These are phyloP conservation scores for Acronicta alni DNA, from an alignment of 2,888 invertebrate species.

Conservation along the genomic window DNA sequence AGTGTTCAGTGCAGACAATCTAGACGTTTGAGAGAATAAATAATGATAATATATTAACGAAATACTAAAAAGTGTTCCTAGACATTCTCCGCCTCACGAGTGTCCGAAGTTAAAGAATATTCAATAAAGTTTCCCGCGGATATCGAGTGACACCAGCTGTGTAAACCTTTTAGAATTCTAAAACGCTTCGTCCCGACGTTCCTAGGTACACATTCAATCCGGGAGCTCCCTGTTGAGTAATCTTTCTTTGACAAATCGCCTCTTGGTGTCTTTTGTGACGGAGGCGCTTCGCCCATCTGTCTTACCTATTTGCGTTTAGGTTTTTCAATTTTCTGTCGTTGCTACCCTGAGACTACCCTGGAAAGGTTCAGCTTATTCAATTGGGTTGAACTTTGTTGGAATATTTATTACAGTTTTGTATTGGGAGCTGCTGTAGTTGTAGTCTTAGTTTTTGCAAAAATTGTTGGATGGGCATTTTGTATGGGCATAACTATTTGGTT, in stretches of 20 bases:
- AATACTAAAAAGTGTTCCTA: slow-evolving; percentile 1
- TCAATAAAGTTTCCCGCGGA: slow-evolving; percentile 17
- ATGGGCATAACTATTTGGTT: no score
- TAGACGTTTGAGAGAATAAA: not conserved
- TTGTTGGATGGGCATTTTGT: not conserved
- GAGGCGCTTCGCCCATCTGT: slow-evolving; percentile 36
- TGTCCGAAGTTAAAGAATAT: slow-evolving; percentile 12
- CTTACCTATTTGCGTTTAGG: slow-evolving; percentile 48
- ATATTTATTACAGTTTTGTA: slow-evolving; percentile 27
- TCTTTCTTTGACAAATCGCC: slow-evolving; percentile 62
- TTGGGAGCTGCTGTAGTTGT: slow-evolving; percentile 4
- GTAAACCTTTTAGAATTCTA: slow-evolving; percentile 45
- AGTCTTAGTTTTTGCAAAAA: slow-evolving; percentile 5
- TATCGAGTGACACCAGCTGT: slow-evolving; percentile 42
- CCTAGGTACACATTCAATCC: slow-evolving; percentile 49
- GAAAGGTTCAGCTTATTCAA: slow-evolving; percentile 36
- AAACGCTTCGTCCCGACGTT: slow-evolving; percentile 20
- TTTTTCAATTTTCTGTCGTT: slow-evolving; percentile 39
- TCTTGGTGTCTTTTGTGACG: slow-evolving; percentile 44
- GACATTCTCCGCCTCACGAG: not conserved
- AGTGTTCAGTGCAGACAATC: not conserved
- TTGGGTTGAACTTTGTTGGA: slow-evolving; percentile 16
- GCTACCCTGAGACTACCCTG: slow-evolving; percentile 31
- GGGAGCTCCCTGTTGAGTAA: slow-evolving; percentile 46
- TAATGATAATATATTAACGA: not conserved